These are phyloP conservation scores for Chiroxiphia lanceolata DNA, from an alignment of 2,797 vertebrate species.

Conservation along the genomic window DNA sequence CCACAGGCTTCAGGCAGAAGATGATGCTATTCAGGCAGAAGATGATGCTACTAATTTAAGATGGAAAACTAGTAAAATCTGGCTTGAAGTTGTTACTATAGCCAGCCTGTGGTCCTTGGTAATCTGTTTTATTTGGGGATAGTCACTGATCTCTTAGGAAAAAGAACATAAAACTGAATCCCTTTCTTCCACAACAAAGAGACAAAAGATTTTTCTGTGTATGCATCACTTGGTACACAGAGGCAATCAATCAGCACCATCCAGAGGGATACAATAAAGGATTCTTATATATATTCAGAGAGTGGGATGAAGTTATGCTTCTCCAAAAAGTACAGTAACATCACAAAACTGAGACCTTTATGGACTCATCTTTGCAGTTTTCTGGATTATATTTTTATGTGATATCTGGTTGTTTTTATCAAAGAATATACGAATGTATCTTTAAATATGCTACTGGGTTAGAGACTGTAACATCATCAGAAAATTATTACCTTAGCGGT, in stretches of 20 bases:
- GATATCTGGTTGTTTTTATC: background rate
- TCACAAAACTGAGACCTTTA: background rate
- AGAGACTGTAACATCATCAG: background rate
- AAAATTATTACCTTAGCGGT: background rate
- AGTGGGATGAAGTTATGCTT: background rate
- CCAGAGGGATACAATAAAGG: background rate
- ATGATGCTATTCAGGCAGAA: background rate
- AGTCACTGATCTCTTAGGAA: background rate
- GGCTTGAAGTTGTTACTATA: background rate
- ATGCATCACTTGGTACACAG: background rate
- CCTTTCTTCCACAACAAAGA: background rate
- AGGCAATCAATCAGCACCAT: background rate
- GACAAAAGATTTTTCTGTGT: background rate
- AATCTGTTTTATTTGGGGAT: background rate
- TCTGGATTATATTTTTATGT: background rate
- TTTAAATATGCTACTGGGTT: background rate
- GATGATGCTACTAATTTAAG: background rate
- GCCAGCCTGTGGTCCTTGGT: background rate
- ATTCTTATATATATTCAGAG: background rate
- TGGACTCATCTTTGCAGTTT: background rate
- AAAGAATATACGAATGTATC: background rate
- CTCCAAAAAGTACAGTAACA: background rate
- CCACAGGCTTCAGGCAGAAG: background rate
- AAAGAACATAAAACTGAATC: background rate
- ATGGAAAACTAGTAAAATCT: background rate